Conservation (phyloP, 2,888 invertebrate genomes). For the Leistus spinibarbis region DNA sequence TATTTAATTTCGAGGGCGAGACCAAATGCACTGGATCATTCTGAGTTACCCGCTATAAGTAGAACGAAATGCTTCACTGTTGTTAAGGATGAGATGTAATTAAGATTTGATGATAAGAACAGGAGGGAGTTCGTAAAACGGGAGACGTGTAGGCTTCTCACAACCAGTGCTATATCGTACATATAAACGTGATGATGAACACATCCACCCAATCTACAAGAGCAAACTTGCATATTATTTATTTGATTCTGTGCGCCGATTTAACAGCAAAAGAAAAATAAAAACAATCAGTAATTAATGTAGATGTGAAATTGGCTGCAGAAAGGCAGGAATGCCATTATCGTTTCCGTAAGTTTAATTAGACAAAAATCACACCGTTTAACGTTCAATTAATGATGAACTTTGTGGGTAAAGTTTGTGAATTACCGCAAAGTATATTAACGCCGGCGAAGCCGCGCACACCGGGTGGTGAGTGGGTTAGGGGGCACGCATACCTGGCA, state of each 20-base stretch:
- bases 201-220: not conserved
- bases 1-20: not conserved
- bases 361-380: slow-evolving; percentile 23
- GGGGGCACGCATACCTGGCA: slow-evolving; percentile 19
- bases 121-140: slow-evolving; percentile 6
- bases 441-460: too few species aligned
- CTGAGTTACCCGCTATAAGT: slow-evolving; percentile 20
- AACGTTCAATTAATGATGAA: slow-evolving; percentile 25
- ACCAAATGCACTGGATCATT: slow-evolving; percentile 4
- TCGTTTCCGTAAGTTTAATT: not conserved
- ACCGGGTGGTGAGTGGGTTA: too few species aligned
- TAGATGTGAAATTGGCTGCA: too few species aligned
- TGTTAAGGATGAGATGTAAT: slow-evolving; percentile 33
- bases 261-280: not conserved
- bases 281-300: not conserved
- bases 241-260: not conserved
- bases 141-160: not conserved
- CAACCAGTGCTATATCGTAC: too few species aligned
- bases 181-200: too few species aligned
- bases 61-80: slow-evolving; percentile 34
- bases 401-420: slow-evolving; percentile 11
- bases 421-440: slow-evolving; percentile 35
- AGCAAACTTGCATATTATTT: not conserved
- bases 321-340: not conserved
- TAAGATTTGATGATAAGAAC: slow-evolving; percentile 36